A percentile compares a stretch with the other conserved stretches of the same genome.
Conservation (phyloP, 2,113 vertebrate species). For the Naja naja region DNA sequence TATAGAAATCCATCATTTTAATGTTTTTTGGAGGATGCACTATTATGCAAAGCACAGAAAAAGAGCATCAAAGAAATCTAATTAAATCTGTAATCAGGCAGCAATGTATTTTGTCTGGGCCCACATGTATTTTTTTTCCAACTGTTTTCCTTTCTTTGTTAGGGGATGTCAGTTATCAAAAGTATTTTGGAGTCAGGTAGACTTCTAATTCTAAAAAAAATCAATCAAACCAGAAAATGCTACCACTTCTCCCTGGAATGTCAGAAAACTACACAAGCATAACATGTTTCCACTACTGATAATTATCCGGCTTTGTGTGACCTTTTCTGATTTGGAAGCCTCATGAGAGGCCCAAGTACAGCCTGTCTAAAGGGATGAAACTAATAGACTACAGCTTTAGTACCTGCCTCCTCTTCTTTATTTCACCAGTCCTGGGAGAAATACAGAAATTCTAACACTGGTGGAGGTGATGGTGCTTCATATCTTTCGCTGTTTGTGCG, state of each 20-base stretch:
- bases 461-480: not conserved
- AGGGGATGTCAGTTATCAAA: too few species aligned
- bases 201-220: too few species aligned
- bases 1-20: not conserved
- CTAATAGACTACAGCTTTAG: not conserved
- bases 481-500: not conserved
- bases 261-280: not conserved
- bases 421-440: not conserved
- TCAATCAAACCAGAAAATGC: not conserved
- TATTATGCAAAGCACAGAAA: not conserved
- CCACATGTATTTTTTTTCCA: too few species aligned
- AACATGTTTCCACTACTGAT: not conserved
- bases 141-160: too few species aligned
- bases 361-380: not conserved
- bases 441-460: not conserved
- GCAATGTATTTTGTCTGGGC: not conserved
- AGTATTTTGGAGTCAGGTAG: too few species aligned
- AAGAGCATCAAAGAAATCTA: not conserved
- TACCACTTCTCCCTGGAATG: not conserved
- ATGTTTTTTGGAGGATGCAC: not conserved
- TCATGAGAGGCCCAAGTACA: not conserved
- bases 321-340: not conserved
- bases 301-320: not conserved
- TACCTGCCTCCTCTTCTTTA: not conserved
- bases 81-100: not conserved